Conservation (phyloP, 2,797 vertebrate genomes). For the Rhinogobio ventralis region DNA sequence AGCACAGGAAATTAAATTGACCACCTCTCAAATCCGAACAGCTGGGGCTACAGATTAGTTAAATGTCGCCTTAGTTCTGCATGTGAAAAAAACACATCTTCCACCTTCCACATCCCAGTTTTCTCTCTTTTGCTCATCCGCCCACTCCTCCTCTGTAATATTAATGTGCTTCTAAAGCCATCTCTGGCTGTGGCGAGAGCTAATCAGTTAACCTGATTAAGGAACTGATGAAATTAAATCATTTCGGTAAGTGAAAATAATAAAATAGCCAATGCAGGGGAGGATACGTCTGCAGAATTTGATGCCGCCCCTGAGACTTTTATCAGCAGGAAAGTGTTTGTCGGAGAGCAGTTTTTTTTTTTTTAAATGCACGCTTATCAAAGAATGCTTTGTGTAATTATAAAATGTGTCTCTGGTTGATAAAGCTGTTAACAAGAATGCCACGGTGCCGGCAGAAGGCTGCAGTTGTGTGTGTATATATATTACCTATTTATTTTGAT, state of each 20-base stretch:
- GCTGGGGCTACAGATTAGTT: slow-evolving; percentile 64
- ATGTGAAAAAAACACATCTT: background rate
- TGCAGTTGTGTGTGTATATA: slow-evolving; percentile 10
- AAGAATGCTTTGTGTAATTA: slow-evolving; percentile 24
- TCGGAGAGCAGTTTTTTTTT: background rate
- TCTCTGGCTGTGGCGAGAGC: slow-evolving; percentile 65
- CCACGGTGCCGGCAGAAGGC: background rate
- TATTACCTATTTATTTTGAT: slow-evolving; percentile 42
- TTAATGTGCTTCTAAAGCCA: slow-evolving; percentile 72
- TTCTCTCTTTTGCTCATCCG: background rate
- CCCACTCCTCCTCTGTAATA: slow-evolving; percentile 57
- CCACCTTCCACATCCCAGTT: background rate
- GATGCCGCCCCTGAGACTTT: slow-evolving; percentile 53
- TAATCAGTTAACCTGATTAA: slow-evolving; percentile 83
- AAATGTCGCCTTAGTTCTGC: slow-evolving; percentile 47
- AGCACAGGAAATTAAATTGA: slow-evolving; percentile 61
- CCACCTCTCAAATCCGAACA: slow-evolving; percentile 53
- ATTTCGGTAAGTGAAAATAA: slow-evolving; percentile 81
- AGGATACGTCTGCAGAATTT: slow-evolving; percentile 64
- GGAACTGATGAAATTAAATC: slow-evolving; percentile 79
- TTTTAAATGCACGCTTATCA: background rate
- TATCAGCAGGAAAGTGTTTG: slow-evolving; percentile 16
- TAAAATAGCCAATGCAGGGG: slow-evolving; percentile 75
- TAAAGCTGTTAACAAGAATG: slow-evolving; percentile 31
- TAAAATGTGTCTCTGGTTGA: slow-evolving; percentile 49